A percentile compares a stretch with the other conserved stretches of the same genome.
Evolutionary conservation across 2,888 invertebrate genomes (phyloP).

Genomic region (Villa cingulata): DNA sequence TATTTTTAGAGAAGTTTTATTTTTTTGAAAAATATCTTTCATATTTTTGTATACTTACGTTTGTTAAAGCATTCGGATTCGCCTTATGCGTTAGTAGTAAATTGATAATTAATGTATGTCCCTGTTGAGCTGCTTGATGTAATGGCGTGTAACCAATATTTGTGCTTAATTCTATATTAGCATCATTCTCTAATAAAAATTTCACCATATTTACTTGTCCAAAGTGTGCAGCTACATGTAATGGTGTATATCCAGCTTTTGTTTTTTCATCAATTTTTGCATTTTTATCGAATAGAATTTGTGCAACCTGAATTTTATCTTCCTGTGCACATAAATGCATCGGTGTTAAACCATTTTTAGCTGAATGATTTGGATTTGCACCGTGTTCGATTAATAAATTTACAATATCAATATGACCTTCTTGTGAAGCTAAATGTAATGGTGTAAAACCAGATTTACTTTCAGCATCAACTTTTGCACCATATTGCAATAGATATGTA

Average conservation of each 20-base stretch:
- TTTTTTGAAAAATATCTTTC: too few relatives aligned
- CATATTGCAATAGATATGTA: conserved; percentile 81
- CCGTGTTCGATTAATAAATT: conserved; percentile 82
- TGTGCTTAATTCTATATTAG: conserved; percentile 69
- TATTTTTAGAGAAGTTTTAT: too few relatives aligned
- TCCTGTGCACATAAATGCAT: conserved; percentile 92
- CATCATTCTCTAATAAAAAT: conserved; percentile 76
- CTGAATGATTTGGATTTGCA: conserved; percentile 70
- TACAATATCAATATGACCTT: conserved; percentile 91
- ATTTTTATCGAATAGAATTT: conserved; percentile 61
- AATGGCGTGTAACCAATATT: conserved; percentile 82
- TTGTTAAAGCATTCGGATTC: conserved; percentile 86
- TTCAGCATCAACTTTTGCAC: conserved; percentile 66
- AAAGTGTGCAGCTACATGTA: conserved; percentile 95
- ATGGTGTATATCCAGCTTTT: conserved; percentile 83
- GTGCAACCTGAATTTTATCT: conserved; percentile 77
- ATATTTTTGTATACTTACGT: conserved; percentile 47
- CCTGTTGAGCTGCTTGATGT: conserved; percentile 97
- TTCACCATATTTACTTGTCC: conserved; percentile 87
- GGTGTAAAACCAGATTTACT: conserved; percentile 94
- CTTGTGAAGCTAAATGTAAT: conserved; percentile 85
- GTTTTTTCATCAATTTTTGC: conserved; percentile 60
- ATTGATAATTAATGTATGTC: conserved; percentile 89
- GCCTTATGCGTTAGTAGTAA: conserved; percentile 84
- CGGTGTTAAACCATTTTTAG: conserved; percentile 75